phyloP scores from a whole-genome alignment of 2,888 invertebrate genomes.

The Calliphora vomitoria region DNA sequence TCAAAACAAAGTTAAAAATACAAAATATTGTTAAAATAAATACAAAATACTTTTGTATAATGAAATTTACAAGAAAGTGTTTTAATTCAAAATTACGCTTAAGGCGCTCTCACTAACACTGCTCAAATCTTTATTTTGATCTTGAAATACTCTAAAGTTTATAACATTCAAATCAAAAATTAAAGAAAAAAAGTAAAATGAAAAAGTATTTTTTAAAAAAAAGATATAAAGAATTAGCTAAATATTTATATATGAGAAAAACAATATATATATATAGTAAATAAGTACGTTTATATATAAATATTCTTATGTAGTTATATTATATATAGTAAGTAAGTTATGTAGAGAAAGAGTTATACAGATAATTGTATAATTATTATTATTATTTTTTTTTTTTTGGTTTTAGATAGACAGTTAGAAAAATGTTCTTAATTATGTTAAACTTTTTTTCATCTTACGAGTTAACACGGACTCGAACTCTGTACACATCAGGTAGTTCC shows the following conservation, averaged over 20 bases:
- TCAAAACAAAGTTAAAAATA: constrained; percentile 7
- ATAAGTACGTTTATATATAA: constrained; percentile 48
- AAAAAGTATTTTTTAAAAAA: constrained; percentile 2
- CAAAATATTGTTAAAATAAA: neutral
- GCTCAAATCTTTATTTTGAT: neutral
- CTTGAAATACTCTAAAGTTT: neutral
- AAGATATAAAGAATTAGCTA: constrained; percentile 51
- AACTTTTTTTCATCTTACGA: constrained; percentile 88
- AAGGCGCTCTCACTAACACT: neutral
- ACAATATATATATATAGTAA: constrained; percentile 3
- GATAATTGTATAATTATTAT: constrained; percentile 60
- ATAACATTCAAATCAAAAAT: constrained; percentile 37
- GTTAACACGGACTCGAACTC: constrained; percentile 93
- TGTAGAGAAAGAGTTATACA: constrained; percentile 67
- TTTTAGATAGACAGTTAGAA: constrained; percentile 77
- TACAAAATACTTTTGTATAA: neutral
- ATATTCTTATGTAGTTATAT: constrained; percentile 35
- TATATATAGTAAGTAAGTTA: constrained; percentile 57
- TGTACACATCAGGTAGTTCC: constrained; percentile 92
- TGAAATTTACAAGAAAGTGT: constrained; percentile 30
- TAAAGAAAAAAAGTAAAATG: neutral
- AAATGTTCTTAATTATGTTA: constrained; percentile 77
- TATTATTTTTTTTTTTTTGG: constrained; percentile 61
- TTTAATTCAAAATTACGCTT: constrained; percentile 4
- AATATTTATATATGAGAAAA: constrained; percentile 51